Evolutionary conservation across 2,797 vertebrate species (phyloP).

Genomic region (Tympanoctomys barrerae): DNA sequence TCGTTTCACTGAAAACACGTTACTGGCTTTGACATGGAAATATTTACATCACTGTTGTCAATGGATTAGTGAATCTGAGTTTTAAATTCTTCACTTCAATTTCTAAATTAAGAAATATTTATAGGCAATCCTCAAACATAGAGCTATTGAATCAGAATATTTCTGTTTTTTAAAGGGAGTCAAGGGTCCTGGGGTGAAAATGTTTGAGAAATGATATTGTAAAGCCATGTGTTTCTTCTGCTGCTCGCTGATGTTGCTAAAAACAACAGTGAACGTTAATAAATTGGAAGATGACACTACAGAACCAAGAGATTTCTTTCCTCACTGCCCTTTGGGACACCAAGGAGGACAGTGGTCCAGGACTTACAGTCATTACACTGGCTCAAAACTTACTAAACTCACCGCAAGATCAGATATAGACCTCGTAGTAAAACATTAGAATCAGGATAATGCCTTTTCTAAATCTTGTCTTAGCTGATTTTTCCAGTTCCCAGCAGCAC

Average conservation of each 20-base stretch:
- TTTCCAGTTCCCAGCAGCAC: slow-evolving; percentile 17
- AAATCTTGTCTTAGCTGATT: slow-evolving; percentile 51
- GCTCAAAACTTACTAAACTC: background rate
- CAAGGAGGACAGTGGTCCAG: background rate
- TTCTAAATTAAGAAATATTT: background rate
- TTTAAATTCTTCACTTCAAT: background rate
- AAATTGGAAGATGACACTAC: background rate
- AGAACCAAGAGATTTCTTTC: no score
- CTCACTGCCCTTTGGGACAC: no score
- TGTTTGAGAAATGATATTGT: background rate
- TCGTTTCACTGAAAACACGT: background rate
- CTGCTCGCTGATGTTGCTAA: background rate
- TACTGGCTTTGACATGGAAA: background rate
- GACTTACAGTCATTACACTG: background rate
- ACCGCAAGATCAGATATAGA: background rate
- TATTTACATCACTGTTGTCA: background rate
- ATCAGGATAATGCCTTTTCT: background rate
- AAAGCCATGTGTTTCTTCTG: background rate
- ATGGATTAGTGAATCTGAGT: background rate
- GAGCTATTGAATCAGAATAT: background rate
- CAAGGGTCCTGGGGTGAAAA: background rate
- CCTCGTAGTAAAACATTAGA: background rate
- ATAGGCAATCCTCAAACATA: background rate
- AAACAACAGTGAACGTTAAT: background rate
- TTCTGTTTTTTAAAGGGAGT: background rate